A percentile compares a stretch with the other conserved stretches of the same genome.
These are phyloP conservation scores for Leptestheria dahalacensis DNA, from an alignment of 1,140 invertebrate genomes.

Conservation along the genomic window DNA sequence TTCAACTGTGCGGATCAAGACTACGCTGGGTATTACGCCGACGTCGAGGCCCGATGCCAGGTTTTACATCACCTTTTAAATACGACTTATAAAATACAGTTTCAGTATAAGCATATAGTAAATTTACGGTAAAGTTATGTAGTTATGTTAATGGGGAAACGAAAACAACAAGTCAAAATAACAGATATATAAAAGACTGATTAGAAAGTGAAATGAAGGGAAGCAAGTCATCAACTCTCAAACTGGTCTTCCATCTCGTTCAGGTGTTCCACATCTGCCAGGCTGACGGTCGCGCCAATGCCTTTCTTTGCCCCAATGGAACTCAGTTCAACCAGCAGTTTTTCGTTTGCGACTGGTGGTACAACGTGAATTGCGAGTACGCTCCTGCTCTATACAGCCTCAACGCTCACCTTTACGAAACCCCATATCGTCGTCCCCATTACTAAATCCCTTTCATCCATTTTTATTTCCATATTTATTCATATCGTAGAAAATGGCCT, in stretches of 20 bases:
- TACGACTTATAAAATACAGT: too few species aligned
- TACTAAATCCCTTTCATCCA: background rate
- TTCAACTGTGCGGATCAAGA: conserved; percentile 24
- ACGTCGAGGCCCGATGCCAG: conserved; percentile 28
- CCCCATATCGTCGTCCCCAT: background rate
- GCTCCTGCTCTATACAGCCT: conserved; percentile 31
- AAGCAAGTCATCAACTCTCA: background rate
- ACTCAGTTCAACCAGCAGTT: conserved; percentile 41
- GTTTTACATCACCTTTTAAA: conserved; percentile 19
- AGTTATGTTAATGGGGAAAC: background rate
- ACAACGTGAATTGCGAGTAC: conserved; percentile 34
- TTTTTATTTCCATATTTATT: background rate
- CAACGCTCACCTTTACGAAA: conserved; percentile 22
- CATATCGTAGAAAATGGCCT: background rate
- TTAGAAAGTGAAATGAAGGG: background rate
- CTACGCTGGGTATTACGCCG: conserved; percentile 27
- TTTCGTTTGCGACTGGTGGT: conserved; percentile 43
- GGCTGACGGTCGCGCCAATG: conserved; percentile 32
- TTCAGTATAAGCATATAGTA: background rate
- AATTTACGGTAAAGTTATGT: background rate
- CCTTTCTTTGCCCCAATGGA: conserved; percentile 39
- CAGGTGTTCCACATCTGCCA: conserved; percentile 43
- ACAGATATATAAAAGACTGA: background rate
- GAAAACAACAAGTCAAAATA: background rate
- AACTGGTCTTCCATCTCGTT: conserved; percentile 13